Percentiles rank a stretch among this genome's conserved stretches.
phyloP scores from a whole-genome alignment of 2,797 vertebrate species.

The Natrix natrix region DNA sequence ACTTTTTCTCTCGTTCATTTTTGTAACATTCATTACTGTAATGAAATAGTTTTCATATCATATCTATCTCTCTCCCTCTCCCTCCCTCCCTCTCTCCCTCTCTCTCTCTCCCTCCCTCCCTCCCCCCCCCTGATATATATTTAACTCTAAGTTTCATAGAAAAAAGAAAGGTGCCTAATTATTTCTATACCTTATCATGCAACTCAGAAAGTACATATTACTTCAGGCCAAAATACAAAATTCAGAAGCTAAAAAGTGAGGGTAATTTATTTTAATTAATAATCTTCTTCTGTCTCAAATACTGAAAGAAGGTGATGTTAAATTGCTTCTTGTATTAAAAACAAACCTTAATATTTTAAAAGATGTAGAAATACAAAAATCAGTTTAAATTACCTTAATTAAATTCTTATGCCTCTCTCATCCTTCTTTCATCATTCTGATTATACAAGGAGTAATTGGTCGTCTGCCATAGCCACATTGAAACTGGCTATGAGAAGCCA shows the following conservation, averaged over 20 bases:
- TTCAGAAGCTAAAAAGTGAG: slow-evolving; percentile 53
- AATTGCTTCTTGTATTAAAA: slow-evolving; percentile 57
- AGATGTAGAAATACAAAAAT: slow-evolving; percentile 42
- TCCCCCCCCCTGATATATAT: background rate
- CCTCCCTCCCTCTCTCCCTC: background rate
- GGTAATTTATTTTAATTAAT: slow-evolving; percentile 63
- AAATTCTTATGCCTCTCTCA: slow-evolving; percentile 26
- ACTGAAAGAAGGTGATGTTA: slow-evolving; percentile 52
- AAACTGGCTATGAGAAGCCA: background rate
- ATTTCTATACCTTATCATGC: slow-evolving; percentile 50
- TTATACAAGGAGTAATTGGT: background rate
- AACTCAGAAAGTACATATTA: slow-evolving; percentile 52
- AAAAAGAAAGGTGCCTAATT: slow-evolving; percentile 46
- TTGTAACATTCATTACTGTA: background rate
- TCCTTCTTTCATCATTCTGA: slow-evolving; percentile 1
- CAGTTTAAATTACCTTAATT: slow-evolving; percentile 24
- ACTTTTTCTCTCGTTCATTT: slow-evolving; percentile 30
- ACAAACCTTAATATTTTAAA: slow-evolving; percentile 64
- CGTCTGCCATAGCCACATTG: background rate
- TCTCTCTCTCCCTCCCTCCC: background rate
- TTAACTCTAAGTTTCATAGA: slow-evolving; percentile 24
- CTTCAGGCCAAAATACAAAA: slow-evolving; percentile 52
- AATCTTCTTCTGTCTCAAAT: slow-evolving; percentile 59
- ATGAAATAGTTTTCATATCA: slow-evolving; percentile 29
- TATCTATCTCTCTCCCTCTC: background rate